Evolutionary conservation across 1,140 invertebrate genomes (phyloP).

Genomic region (Brachionus manjavacas): DNA sequence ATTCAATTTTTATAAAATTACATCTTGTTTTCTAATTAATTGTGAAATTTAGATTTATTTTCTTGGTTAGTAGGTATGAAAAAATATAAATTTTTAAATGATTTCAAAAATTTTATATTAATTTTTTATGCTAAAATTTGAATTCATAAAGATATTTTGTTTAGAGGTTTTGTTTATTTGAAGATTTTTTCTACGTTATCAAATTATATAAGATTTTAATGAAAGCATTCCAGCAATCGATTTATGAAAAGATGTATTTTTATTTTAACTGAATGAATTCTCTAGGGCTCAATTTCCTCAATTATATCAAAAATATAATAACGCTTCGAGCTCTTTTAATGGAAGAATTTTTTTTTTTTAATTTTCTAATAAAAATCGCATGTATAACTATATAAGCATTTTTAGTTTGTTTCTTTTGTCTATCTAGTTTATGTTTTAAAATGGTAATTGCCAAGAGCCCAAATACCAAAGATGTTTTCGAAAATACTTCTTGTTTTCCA

Average conservation of each 20-base stretch:
- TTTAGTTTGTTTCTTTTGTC: neutral
- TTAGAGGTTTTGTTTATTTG: neutral
- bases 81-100: neutral
- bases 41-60: neutral
- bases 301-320: neutral
- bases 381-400: neutral
- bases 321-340: neutral
- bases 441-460: neutral
- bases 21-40: neutral
- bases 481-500: conserved; percentile 14
- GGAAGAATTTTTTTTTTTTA: neutral
- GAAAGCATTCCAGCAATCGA: neutral
- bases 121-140: neutral
- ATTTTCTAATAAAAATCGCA: neutral
- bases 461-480: conserved; percentile 11
- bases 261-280: neutral
- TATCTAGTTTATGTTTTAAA: neutral
- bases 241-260: neutral
- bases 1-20: neutral
- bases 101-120: neutral
- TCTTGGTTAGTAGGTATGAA: neutral
- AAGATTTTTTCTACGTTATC: neutral
- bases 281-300: neutral
- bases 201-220: neutral
- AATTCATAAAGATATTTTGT: neutral